phyloP scores from a whole-genome alignment of 2,797 vertebrate genomes.

The Fistularia tabacaria region DNA sequence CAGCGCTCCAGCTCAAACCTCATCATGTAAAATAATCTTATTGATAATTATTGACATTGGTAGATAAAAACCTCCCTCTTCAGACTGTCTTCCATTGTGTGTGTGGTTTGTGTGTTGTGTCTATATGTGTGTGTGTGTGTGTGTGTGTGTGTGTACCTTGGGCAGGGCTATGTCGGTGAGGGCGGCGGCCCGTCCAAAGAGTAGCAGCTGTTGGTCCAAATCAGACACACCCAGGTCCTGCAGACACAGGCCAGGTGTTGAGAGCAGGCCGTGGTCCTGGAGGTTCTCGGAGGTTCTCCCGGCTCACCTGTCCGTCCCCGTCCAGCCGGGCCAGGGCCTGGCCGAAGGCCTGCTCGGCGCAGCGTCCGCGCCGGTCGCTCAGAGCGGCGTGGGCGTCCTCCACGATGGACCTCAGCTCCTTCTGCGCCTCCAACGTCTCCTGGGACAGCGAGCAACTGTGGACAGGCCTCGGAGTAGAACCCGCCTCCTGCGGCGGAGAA shows the following conservation, averaged over 20 bases:
- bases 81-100: too few relatives aligned
- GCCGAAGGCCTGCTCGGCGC: conserved; percentile 81
- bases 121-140: not conserved
- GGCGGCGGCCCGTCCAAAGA: conserved; percentile 82
- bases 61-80: too few relatives aligned
- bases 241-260: not conserved
- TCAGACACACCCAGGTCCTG: conserved; percentile 78
- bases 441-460: not conserved
- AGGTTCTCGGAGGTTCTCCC: too few relatives aligned
- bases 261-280: too few relatives aligned
- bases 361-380: conserved; percentile 76
- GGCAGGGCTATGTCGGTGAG: conserved; percentile 85
- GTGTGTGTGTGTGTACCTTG: conserved; percentile 81
- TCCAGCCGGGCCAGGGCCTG: conserved; percentile 71
- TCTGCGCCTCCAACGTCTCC: not conserved
- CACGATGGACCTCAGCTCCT: conserved; percentile 62
- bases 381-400: conserved; percentile 73
- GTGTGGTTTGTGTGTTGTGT: not conserved
- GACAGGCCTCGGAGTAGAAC: not conserved
- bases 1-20: too few relatives aligned
- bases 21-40: too few relatives aligned
- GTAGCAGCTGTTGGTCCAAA: conserved; percentile 79
- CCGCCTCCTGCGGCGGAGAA: too few relatives aligned
- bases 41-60: too few relatives aligned
- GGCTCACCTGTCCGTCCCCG: too few relatives aligned